Percentiles rank a stretch among this genome's conserved stretches.
Evolutionary conservation across 2,888 invertebrate species (phyloP).

Genomic region (Drosophila quasianomalipes): DNA sequence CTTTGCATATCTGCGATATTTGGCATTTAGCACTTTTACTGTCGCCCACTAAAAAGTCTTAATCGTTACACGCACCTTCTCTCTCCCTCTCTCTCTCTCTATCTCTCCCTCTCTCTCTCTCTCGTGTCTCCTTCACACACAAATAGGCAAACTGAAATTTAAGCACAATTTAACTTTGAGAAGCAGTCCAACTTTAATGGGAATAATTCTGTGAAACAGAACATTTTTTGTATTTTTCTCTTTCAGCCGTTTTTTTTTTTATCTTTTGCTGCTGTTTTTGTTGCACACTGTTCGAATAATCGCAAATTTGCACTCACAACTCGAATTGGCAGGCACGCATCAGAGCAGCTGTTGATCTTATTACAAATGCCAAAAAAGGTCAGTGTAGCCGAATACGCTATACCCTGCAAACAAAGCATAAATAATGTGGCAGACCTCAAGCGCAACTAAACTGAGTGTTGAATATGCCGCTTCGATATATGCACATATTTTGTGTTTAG

Average conservation of each 20-base stretch:
- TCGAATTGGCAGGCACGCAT: slow-evolving; percentile 32
- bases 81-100: no score
- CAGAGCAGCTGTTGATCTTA: slow-evolving; percentile 35
- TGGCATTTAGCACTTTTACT: slow-evolving; percentile 34
- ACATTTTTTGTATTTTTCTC: slow-evolving; percentile 12
- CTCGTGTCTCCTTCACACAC: no score
- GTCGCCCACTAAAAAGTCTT: neutral
- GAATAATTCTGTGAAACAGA: slow-evolving; percentile 41
- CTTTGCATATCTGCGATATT: neutral
- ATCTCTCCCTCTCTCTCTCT: no score
- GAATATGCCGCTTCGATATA: neutral
- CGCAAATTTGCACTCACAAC: slow-evolving; percentile 41
- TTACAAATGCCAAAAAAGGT: neutral
- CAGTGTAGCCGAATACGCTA: neutral
- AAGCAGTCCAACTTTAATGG: slow-evolving; percentile 29
- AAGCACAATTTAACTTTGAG: slow-evolving; percentile 29
- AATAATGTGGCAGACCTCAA: neutral
- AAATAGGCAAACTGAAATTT: slow-evolving; percentile 24
- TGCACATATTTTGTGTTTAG: no score
- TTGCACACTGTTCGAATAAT: slow-evolving; percentile 23
- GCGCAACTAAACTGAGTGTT: neutral
- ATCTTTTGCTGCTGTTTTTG: slow-evolving; percentile 11
- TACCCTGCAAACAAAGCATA: slow-evolving; percentile 10
- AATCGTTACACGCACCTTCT: no score
- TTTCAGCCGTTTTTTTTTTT: slow-evolving; percentile 1